A percentile compares a stretch with the other conserved stretches of the same genome.
Evolutionary conservation across 2,113 vertebrate genomes (phyloP).

Genomic region (Brienomyrus longianalis): DNA sequence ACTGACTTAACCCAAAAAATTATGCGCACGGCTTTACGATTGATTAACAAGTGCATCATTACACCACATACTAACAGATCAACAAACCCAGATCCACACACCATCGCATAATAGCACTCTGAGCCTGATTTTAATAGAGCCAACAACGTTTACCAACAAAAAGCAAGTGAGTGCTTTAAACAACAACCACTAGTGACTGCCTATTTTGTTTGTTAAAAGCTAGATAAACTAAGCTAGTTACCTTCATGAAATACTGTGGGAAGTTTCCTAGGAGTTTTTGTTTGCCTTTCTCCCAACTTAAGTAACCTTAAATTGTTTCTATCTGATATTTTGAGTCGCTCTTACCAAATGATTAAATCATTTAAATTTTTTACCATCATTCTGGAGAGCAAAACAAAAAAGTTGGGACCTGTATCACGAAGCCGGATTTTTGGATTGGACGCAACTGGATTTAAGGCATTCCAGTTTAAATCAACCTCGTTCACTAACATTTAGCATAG

Average conservation of each 20-base stretch:
- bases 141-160: too few relatives aligned
- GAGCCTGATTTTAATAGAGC: too few relatives aligned
- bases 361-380: background rate
- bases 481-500: background rate
- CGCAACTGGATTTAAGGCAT: background rate
- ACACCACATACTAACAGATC: background rate
- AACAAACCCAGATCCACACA: background rate
- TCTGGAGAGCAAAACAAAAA: background rate
- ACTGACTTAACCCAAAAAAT: background rate
- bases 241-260: too few relatives aligned
- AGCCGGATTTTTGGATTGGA: background rate
- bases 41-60: background rate
- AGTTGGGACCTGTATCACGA: background rate
- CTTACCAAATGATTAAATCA: background rate
- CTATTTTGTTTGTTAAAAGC: too few relatives aligned
- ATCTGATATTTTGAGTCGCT: background rate
- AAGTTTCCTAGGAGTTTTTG: too few relatives aligned
- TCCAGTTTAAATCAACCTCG: background rate
- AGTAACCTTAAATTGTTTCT: too few relatives aligned
- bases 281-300: too few relatives aligned
- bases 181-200: too few relatives aligned
- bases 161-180: too few relatives aligned
- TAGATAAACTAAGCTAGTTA: too few relatives aligned
- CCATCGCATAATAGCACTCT: background rate
- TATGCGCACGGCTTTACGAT: background rate